A percentile compares a stretch with the other conserved stretches of the same genome.
Conservation (phyloP, 2,113 vertebrate genomes). For the Odocoileus hemionus region DNA sequence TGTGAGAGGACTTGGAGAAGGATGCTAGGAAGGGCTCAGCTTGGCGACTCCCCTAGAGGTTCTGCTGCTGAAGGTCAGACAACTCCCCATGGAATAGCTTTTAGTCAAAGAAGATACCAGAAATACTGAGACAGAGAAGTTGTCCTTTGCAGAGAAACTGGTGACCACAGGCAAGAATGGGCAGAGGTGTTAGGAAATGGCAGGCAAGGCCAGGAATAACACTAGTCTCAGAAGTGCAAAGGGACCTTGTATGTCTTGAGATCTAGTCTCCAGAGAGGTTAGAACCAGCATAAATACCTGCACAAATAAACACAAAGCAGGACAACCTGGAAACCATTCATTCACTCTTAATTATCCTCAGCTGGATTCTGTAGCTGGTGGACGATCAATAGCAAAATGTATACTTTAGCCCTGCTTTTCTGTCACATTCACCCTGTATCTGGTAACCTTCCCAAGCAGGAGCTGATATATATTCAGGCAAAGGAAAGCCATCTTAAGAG, state of each 20-base stretch:
- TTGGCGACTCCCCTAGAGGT: not conserved
- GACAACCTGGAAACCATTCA: not conserved
- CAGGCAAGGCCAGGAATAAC: not conserved
- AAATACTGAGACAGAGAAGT: not conserved
- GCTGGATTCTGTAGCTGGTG: not conserved
- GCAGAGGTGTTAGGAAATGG: not conserved
- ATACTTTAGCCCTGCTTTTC: not conserved
- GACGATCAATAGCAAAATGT: not conserved
- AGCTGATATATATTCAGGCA: constrained; percentile 15
- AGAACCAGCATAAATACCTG: constrained; percentile 6
- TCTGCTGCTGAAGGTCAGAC: not conserved
- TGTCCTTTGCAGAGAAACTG: not conserved
- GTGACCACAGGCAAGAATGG: not conserved
- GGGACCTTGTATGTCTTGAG: not conserved
- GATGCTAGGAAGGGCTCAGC: not conserved
- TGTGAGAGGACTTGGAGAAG: not conserved
- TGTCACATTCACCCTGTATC: not conserved
- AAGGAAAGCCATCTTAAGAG: constrained; percentile 46
- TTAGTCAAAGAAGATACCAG: not conserved
- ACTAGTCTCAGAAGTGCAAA: not conserved
- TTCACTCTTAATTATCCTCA: not conserved
- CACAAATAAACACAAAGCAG: constrained; percentile 21
- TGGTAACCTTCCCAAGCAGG: not conserved
- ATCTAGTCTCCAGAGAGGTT: not conserved
- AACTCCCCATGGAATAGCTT: not conserved